These are phyloP conservation scores for Pseudomugil gertrudae DNA, from an alignment of 2,797 vertebrate species.

Conservation along the genomic window DNA sequence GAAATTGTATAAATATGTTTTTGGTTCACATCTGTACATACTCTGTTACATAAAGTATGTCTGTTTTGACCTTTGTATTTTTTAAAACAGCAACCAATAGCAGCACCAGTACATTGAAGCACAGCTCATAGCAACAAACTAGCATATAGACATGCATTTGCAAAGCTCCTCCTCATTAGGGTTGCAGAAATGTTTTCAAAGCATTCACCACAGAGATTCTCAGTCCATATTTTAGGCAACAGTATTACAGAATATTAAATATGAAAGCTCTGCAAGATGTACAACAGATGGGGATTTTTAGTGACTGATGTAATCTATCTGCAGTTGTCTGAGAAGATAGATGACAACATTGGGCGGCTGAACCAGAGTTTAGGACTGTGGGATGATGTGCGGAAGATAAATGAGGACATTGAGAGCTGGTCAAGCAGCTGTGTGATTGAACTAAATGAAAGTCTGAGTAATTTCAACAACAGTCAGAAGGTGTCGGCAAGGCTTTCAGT, in stretches of 20 bases:
- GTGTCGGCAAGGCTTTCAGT: conserved; percentile 83
- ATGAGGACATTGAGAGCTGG: conserved; percentile 91
- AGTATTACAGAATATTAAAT: not conserved
- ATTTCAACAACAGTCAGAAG: conserved; percentile 87
- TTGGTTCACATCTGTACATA: not conserved
- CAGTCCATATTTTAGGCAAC: not conserved
- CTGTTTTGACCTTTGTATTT: no score
- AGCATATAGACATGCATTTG: not conserved
- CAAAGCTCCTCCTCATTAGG: not conserved
- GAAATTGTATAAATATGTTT: not conserved
- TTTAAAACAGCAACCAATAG: not conserved
- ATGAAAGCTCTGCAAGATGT: not conserved
- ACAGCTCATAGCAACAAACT: not conserved
- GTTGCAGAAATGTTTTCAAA: not conserved
- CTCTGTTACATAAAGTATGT: no score
- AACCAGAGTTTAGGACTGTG: conserved; percentile 83
- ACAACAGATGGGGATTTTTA: not conserved
- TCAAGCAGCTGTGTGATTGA: conserved; percentile 83
- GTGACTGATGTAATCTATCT: conserved; percentile 8
- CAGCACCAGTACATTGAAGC: not conserved
- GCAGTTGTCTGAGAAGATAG: conserved; percentile 91
- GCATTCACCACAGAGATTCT: not conserved
- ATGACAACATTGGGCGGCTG: conserved; percentile 88
- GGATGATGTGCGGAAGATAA: conserved; percentile 88
- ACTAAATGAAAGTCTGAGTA: conserved; percentile 86